Evolutionary conservation across 35 echinoderm and acorn worm genomes (phyloP).

Genomic region (Chiridota heheva): DNA sequence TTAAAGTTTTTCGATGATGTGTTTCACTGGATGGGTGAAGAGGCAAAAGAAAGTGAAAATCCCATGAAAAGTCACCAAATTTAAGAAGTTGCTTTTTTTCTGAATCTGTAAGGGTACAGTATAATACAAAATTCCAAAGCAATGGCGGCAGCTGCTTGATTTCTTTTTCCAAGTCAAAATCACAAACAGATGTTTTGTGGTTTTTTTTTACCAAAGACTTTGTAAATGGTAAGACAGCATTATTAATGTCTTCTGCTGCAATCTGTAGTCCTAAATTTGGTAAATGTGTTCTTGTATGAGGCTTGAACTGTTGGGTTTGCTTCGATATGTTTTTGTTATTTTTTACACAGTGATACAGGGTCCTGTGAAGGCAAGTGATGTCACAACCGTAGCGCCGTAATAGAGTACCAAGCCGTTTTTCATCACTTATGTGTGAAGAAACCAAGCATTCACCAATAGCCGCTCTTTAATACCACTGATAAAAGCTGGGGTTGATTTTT

Average conservation of each 20-base stretch:
- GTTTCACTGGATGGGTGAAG: constrained; percentile 7
- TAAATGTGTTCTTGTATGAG: neutral
- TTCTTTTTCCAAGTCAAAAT: neutral
- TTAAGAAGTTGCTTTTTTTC: neutral
- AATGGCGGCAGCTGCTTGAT: neutral
- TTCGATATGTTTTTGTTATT: neutral
- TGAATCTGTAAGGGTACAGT: neutral
- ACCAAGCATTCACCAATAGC: neutral
- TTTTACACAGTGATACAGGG: neutral
- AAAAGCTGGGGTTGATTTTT: neutral
- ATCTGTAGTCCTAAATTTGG: neutral
- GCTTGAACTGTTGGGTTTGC: neutral
- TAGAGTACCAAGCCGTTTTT: neutral
- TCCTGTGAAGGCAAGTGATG: neutral
- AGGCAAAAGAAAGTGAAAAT: constrained; percentile 3
- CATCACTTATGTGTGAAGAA: neutral
- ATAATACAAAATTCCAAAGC: constrained; percentile 26
- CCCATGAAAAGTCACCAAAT: neutral
- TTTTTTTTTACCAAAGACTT: neutral
- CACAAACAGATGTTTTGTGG: neutral
- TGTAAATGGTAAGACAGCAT: neutral
- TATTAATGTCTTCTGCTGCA: neutral
- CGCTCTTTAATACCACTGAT: neutral
- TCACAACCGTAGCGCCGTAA: neutral
- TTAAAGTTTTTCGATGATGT: too few species aligned